Base-by-base conservation (phyloP, 2,113 vertebrate genomes). In the Gadus chalcogrammus region DNA sequence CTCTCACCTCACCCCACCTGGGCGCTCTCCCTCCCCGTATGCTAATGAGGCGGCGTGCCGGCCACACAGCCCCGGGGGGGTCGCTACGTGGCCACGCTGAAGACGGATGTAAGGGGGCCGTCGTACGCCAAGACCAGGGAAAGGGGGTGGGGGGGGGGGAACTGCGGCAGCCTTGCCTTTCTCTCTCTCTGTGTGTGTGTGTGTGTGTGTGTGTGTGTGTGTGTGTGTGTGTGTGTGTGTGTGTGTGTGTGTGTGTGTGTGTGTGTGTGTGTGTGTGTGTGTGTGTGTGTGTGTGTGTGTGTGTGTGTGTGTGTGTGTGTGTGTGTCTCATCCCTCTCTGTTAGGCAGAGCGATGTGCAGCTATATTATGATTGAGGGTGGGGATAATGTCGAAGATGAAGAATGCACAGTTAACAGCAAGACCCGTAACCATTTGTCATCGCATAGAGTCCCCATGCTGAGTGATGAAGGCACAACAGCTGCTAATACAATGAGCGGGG, bases 401-500 rank as follows among this genome's bases (percentile, higher is more conserved):
- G 83, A 84, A 85, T 81, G 76, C 70, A 79, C 73, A 80, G 82
- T 84, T 84, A 87, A 82, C 75, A 74, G 81, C 67, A 20, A 85
- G 81, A 82, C 84, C 82, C 13, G 4, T 81, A 79, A 74, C 64
- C 82, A 81, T 88, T 84, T 84, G 83, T 88, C 85, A 81, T 75
- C 67, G 79, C 83, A 84, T 83, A 87, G 82, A 77, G 65, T 27
- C 69, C 65, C 68, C 64, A 42, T 71, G 22, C 74, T 77, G 79
- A 88, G 79, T 84, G 70, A 89, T 86, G 81, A 84, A 77, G 74
- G 65, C 80, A 74, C 77, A 83, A 84, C 82, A 88, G 76, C 85
- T 87, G 80, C 81, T 73, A 78, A 80, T 79, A 70, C 80, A 79
- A 83, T 84, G 84, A 79, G 77, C 80, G 83, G 68, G 74, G 75